A percentile compares a stretch with the other conserved stretches of the same genome.
Conservation (phyloP, 1,140 invertebrate genomes). For the Polyergus mexicanus region DNA sequence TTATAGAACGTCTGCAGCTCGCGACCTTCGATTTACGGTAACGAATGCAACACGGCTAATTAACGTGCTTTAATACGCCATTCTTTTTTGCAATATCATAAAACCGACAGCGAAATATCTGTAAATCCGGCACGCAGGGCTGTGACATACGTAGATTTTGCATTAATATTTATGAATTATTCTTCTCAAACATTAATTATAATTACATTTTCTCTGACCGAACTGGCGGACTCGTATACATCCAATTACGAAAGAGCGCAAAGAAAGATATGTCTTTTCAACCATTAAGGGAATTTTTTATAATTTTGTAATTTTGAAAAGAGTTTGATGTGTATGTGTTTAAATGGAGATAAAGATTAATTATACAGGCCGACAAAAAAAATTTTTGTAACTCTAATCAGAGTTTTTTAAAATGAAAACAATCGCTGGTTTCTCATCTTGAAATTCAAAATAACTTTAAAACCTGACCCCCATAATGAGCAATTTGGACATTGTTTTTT, state of each 20-base stretch:
- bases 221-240: background rate
- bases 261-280: background rate
- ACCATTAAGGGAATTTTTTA: background rate
- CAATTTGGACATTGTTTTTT: no score
- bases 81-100: constrained; percentile 50
- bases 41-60: constrained; percentile 64
- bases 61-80: constrained; percentile 50
- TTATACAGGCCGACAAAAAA: background rate
- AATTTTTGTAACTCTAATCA: no score
- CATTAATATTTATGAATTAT: constrained; percentile 64
- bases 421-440: no score
- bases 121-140: constrained; percentile 32
- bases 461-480: no score
- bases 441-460: no score
- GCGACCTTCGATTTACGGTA: constrained; percentile 60
- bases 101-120: constrained; percentile 20
- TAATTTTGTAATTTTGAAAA: background rate
- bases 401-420: no score
- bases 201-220: background rate
- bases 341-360: background rate
- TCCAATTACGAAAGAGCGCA: background rate
- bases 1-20: constrained; percentile 25
- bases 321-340: background rate
- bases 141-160: background rate
- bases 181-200: constrained; percentile 31